Evolutionary conservation across 2,113 vertebrate species (phyloP).

Genomic region (Sciurus niger): DNA sequence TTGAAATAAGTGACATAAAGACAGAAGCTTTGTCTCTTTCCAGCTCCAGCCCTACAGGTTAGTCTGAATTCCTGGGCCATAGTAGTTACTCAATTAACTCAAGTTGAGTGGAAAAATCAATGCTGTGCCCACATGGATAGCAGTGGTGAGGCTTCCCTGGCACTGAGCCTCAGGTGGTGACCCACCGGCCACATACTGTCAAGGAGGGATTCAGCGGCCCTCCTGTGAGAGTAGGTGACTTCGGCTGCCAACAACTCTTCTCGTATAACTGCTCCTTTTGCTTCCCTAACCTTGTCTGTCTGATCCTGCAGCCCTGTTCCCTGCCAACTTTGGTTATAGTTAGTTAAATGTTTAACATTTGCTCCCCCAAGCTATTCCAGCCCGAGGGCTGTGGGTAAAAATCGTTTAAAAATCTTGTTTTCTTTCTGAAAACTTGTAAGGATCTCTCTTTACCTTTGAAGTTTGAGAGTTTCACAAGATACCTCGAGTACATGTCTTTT

Average conservation of each 20-base stretch:
- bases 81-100: neutral
- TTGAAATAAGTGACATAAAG: neutral
- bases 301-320: neutral
- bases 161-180: neutral
- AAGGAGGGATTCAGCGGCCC: neutral
- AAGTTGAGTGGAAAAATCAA: neutral
- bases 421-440: constrained; percentile 67
- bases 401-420: constrained; percentile 66
- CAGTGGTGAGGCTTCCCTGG: neutral
- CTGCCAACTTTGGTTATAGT: neutral
- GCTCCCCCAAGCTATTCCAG: constrained; percentile 14
- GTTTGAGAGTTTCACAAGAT: constrained; percentile 47
- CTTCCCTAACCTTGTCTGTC: neutral
- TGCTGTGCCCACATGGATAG: rapidly evolving
- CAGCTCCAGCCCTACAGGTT: neutral
- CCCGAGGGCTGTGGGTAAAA: constrained; percentile 52
- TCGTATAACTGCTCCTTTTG: neutral
- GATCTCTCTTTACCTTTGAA: constrained; percentile 65
- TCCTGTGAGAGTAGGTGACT: neutral
- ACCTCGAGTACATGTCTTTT: neutral
- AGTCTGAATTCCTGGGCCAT: too few relatives aligned
- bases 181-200: rapidly evolving
- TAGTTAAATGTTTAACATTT: constrained; percentile 64
- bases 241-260: neutral
- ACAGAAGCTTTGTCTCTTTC: neutral